Evolutionary conservation across 2,888 invertebrate species (phyloP).

Genomic region (Ferrisia virgata): DNA sequence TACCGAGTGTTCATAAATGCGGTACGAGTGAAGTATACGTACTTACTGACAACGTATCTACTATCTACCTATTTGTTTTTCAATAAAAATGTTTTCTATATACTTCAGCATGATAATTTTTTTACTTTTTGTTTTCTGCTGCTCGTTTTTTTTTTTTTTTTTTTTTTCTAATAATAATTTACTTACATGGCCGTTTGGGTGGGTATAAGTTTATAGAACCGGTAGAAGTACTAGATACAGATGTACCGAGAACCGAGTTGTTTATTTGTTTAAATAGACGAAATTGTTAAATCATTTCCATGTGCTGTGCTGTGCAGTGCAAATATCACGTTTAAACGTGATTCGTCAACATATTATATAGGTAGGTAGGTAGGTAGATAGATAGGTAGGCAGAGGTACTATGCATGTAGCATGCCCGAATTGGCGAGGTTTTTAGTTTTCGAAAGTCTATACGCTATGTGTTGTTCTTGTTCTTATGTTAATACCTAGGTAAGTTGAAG

Average conservation of each 20-base stretch:
- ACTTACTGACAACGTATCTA: not conserved
- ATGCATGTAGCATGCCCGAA: not conserved
- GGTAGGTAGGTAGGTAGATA: not conserved
- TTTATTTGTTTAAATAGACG: not conserved
- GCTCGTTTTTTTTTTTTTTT: not conserved
- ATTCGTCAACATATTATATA: not conserved
- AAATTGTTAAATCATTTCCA: not conserved
- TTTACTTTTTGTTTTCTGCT: not conserved
- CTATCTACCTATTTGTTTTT: not conserved
- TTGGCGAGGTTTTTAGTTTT: not conserved
- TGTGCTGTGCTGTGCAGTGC: not conserved
- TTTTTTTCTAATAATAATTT: no score
- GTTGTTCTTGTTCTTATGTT: not conserved
- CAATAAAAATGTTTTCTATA: not conserved
- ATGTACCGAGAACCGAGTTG: no score
- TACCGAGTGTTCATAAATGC: not conserved
- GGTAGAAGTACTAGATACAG: no score
- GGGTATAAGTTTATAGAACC: no score
- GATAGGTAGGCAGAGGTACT: not conserved
- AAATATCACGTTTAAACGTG: conserved; percentile 15
- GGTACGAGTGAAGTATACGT: not conserved
- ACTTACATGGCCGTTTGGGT: no score
- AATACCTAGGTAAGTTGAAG: not conserved
- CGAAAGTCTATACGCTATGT: not conserved
- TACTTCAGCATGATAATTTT: not conserved